phyloP scores from a whole-genome alignment of 64 coral and sea anemone species.

The Pocillopora verrucosa region DNA sequence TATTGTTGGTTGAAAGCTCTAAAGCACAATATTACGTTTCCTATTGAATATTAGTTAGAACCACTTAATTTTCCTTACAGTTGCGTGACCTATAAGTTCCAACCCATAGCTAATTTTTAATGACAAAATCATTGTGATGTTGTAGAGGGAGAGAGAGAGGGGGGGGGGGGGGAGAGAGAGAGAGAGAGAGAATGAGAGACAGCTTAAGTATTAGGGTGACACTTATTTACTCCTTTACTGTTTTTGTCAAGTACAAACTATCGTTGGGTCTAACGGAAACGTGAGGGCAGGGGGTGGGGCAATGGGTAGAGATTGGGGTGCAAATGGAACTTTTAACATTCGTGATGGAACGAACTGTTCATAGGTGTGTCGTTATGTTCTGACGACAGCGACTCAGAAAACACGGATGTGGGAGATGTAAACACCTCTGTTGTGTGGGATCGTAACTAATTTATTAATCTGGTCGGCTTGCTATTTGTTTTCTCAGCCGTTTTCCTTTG shows the following conservation, averaged over 20 bases:
- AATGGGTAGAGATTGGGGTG: neutral
- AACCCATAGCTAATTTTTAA: too few species aligned
- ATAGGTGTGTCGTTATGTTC: neutral
- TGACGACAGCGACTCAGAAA: constrained; percentile 8
- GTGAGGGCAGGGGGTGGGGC: constrained; percentile 8
- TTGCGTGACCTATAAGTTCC: too few species aligned
- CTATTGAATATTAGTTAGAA: too few species aligned
- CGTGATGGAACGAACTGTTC: neutral
- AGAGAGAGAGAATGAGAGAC: too few species aligned
- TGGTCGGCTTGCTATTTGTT: neutral
- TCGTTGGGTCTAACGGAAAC: neutral
- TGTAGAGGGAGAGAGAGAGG: too few species aligned
- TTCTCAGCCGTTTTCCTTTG: neutral
- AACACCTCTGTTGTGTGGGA: neutral
- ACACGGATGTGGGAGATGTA: constrained; percentile 1
- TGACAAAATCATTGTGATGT: too few species aligned
- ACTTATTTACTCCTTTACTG: neutral
- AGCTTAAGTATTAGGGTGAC: neutral
- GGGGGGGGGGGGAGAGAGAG: too few species aligned
- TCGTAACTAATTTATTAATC: constrained; percentile 10
- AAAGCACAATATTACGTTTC: too few species aligned
- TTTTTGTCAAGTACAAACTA: too few species aligned
- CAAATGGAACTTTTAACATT: neutral
- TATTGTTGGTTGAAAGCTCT: too few species aligned
- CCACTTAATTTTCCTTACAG: too few species aligned